Conservation (phyloP, 2,888 invertebrate genomes). For the Meiosimyza decipiens region DNA sequence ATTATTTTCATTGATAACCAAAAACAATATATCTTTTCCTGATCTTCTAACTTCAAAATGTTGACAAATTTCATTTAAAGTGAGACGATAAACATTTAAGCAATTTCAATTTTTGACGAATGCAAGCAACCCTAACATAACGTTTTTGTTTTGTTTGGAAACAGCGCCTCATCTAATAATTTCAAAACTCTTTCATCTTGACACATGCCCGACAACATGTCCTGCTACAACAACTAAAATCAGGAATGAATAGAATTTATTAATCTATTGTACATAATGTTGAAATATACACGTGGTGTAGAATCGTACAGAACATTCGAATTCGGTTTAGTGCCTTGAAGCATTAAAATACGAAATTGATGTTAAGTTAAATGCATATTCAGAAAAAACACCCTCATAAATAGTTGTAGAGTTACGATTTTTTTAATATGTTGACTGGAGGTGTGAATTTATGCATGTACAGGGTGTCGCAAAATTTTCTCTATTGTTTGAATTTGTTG, state of each 20-base stretch:
- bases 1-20: too few species aligned
- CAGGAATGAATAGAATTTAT: constrained; percentile 13
- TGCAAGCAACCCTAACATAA: neutral
- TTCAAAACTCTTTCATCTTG: neutral
- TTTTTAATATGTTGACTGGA: neutral
- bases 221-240: constrained; percentile 19
- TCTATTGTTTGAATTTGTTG: too few species aligned
- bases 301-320: neutral
- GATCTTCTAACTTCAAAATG: too few species aligned
- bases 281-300: neutral
- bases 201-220: constrained; percentile 12
- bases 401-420: neutral
- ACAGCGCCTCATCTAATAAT: too few species aligned
- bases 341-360: neutral
- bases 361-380: neutral
- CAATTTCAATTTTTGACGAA: too few species aligned
- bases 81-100: too few species aligned
- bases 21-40: too few species aligned
- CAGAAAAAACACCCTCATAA: neutral
- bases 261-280: neutral
- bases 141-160: neutral
- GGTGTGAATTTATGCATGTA: too few species aligned
- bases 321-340: neutral
- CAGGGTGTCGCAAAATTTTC: too few species aligned
- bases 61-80: too few species aligned